Conservation (phyloP, 2,888 invertebrate genomes). For the Isoperla grammatica region DNA sequence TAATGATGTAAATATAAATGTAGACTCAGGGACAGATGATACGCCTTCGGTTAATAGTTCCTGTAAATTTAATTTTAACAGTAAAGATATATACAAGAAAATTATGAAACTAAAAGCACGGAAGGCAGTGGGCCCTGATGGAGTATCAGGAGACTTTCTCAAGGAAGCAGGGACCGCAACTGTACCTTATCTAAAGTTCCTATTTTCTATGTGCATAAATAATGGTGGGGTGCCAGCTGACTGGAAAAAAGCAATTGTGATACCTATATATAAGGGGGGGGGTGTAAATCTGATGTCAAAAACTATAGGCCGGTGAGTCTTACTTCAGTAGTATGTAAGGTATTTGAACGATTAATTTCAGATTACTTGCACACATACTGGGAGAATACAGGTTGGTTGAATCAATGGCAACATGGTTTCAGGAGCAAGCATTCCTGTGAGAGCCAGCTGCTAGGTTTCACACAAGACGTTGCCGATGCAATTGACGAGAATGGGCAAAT, state of each 20-base stretch:
- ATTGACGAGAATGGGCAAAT: background rate
- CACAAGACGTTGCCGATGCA: background rate
- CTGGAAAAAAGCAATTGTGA: background rate
- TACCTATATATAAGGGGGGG: background rate
- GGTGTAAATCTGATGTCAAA: background rate
- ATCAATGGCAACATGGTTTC: background rate
- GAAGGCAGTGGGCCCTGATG: background rate
- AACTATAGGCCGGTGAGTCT: background rate
- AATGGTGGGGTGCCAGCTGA: background rate
- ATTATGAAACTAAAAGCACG: background rate
- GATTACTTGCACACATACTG: background rate
- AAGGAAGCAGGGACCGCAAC: background rate
- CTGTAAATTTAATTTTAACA: background rate
- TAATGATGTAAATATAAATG: no score
- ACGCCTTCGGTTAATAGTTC: no score
- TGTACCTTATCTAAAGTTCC: background rate
- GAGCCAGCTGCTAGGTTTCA: background rate
- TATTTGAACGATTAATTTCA: background rate
- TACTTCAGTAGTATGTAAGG: background rate
- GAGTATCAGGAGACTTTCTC: background rate
- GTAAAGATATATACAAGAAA: background rate
- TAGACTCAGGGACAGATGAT: no score
- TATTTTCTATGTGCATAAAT: background rate
- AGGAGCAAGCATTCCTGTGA: slow-evolving; percentile 7
- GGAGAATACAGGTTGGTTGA: background rate